Conservation (phyloP, 1,140 invertebrate species). For the Drosophila tani region DNA sequence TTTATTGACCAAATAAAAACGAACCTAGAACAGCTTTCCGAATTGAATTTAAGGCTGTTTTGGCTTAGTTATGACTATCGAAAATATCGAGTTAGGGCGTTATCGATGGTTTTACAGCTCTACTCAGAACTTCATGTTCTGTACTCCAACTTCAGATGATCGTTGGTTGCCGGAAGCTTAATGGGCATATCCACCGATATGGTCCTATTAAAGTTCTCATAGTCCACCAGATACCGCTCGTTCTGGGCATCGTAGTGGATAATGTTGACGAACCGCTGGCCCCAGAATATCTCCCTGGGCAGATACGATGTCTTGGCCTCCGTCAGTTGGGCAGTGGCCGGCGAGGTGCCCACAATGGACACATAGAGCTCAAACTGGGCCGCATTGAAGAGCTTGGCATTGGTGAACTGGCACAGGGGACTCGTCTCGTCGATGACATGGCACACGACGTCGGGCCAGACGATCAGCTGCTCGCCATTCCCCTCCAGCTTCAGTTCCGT, state of each 20-base stretch:
- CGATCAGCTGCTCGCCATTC: slow-evolving; percentile 85
- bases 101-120: too few species aligned
- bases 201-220: slow-evolving; percentile 96
- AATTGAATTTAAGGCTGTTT: too few species aligned
- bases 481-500: slow-evolving; percentile 79
- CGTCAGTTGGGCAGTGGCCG: slow-evolving; percentile 91
- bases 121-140: too few species aligned
- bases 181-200: slow-evolving; percentile 78
- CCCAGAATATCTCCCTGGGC: slow-evolving; percentile 94
- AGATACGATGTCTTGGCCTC: slow-evolving; percentile 92
- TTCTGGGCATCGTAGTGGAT: slow-evolving; percentile 93
- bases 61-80: too few species aligned
- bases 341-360: slow-evolving; percentile 92
- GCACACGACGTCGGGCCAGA: slow-evolving; percentile 88
- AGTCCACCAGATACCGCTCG: slow-evolving; percentile 96
- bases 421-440: slow-evolving; percentile 87
- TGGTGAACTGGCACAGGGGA: slow-evolving; percentile 86
- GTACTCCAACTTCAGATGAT: slow-evolving; percentile 53
- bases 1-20: too few species aligned
- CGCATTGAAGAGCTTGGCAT: slow-evolving; percentile 86
- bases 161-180: neutral
- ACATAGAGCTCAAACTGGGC: slow-evolving; percentile 93
- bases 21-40: too few species aligned
- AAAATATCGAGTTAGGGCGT: too few species aligned
- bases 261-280: slow-evolving; percentile 91